phyloP scores from a whole-genome alignment of 1,140 invertebrate species.

The Lordiphosa clarofinis region DNA sequence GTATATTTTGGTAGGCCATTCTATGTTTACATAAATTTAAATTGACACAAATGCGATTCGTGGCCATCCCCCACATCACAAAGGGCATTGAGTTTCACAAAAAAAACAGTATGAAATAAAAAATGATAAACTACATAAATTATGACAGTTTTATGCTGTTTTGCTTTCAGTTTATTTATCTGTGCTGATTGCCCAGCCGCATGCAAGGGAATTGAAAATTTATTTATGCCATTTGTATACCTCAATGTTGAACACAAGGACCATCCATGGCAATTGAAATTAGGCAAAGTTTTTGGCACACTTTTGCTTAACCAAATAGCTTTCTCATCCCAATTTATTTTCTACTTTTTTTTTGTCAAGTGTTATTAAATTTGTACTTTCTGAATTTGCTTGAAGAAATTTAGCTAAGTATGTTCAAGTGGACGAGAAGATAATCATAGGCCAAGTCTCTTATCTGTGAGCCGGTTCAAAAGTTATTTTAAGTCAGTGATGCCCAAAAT shows the following conservation, averaged over 20 bases:
- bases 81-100: conserved; percentile 5
- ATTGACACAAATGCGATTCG: conserved; percentile 68
- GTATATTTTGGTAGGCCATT: conserved; percentile 18
- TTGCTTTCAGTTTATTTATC: conserved; percentile 43
- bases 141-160: conserved; percentile 51
- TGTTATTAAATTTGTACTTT: no score
- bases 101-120: conserved; percentile 5
- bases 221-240: conserved; percentile 54
- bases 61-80: conserved; percentile 19
- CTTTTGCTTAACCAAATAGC: no score
- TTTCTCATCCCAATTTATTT: no score
- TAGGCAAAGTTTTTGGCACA: no score
- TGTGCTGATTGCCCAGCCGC: conserved; percentile 35
- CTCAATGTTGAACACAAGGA: background rate
- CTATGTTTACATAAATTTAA: conserved; percentile 77
- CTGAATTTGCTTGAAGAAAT: no score
- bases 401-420: no score
- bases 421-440: no score
- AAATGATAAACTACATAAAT: conserved; percentile 70
- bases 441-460: no score
- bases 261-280: no score
- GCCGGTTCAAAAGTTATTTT: no score
- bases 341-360: no score
- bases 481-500: no score
- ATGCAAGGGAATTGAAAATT: conserved; percentile 50